Evolutionary conservation across 2,113 vertebrate species (phyloP).

Genomic region (Pithys albifrons): DNA sequence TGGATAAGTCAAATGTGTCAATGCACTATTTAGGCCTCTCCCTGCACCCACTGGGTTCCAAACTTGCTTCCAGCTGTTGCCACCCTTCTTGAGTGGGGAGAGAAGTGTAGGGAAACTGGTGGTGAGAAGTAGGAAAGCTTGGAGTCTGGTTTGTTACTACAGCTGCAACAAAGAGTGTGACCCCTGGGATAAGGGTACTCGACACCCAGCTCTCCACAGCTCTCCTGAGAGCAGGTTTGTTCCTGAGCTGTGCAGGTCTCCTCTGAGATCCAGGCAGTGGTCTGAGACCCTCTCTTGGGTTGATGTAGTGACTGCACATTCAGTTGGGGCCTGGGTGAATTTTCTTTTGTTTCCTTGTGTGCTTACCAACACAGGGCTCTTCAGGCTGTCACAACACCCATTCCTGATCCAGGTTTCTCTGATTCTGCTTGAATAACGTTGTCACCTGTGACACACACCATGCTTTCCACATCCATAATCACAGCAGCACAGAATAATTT

Average conservation of each 20-base stretch:
- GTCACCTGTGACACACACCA: not conserved
- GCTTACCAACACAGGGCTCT: not conserved
- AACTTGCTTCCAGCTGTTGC: not conserved
- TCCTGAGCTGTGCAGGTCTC: not conserved
- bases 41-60: not conserved
- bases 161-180: not conserved
- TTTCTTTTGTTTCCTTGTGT: not conserved
- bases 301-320: not conserved
- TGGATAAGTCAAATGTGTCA: not conserved
- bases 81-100: not conserved
- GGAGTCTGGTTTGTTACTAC: not conserved
- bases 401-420: not conserved
- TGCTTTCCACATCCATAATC: not conserved
- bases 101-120: not conserved
- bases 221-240: not conserved
- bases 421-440: not conserved
- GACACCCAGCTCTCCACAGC: not conserved
- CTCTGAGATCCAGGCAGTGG: not conserved
- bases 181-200: not conserved
- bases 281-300: not conserved
- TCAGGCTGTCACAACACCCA: not conserved
- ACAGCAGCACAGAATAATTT: not conserved
- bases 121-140: not conserved
- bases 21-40: not conserved
- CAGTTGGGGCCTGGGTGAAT: not conserved